Evolutionary conservation across 2,797 vertebrate species (phyloP).

Genomic region (Chaetodon trifasciatus): DNA sequence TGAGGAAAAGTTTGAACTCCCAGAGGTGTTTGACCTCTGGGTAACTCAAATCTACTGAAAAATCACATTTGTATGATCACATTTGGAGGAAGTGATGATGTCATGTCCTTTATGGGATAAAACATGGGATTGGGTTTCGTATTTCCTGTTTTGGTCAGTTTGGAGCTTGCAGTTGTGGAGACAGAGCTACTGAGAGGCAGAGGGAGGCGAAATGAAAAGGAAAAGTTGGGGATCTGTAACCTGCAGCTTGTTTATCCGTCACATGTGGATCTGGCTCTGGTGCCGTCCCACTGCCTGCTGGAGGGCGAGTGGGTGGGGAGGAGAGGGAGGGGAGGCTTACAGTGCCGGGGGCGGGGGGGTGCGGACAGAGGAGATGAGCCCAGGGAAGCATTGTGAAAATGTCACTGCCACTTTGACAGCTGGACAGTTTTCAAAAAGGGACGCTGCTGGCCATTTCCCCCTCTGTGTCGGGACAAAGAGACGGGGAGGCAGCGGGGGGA

Average conservation of each 20-base stretch:
- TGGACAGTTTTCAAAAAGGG: slow-evolving; percentile 89
- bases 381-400: slow-evolving; percentile 85
- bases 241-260: slow-evolving; percentile 39
- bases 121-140: background rate
- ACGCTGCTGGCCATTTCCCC: slow-evolving; percentile 85
- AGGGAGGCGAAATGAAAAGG: slow-evolving; percentile 32
- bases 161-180: slow-evolving; percentile 22
- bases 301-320: slow-evolving; percentile 24
- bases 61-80: slow-evolving; percentile 27
- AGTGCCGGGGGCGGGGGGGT: slow-evolving; percentile 51
- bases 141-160: slow-evolving; percentile 16
- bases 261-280: slow-evolving; percentile 54
- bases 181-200: slow-evolving; percentile 20
- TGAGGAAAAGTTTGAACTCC: slow-evolving; percentile 39
- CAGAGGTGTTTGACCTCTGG: slow-evolving; percentile 30
- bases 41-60: slow-evolving; percentile 25
- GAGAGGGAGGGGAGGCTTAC: slow-evolving; percentile 50
- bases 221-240: slow-evolving; percentile 41
- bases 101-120: slow-evolving; percentile 11
- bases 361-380: slow-evolving; percentile 72
- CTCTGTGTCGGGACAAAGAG: slow-evolving; percentile 83
- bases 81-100: slow-evolving; percentile 16
- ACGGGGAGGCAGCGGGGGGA: slow-evolving; percentile 60
- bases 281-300: slow-evolving; percentile 38
- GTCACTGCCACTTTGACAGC: slow-evolving; percentile 89